Base-by-base conservation (phyloP, 2,888 invertebrate species). In the Minunthozetes semirufus region DNA sequence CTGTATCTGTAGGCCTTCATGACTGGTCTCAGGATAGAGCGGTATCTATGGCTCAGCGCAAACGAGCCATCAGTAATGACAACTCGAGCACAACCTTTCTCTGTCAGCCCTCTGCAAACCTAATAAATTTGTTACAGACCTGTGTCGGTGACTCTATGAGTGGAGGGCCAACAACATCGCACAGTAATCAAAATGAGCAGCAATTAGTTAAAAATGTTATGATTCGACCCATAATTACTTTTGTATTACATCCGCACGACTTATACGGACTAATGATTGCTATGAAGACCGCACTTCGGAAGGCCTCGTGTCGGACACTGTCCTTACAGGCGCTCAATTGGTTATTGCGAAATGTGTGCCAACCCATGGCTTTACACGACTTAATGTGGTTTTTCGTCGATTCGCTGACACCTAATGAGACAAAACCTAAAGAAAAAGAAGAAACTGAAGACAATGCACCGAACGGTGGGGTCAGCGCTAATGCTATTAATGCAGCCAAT, bases 341-440 rank as follows among this genome's bases (percentile, higher is more conserved):
- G 98, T 84, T 99, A 27, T 84, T 98, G 66, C 88, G 94, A 72
- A 93, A 91, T 73, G 92, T 94, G 0, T 94, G 94, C 0, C 94
- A 94, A 82, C 91, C 94, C 4, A 89, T 90, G 5, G 91, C 93
- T 81, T 87, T 98, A 25, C 96, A 97, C 80, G 97, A 98, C 84
- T 87, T 97, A 13, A 87, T 98, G 82, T 97, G 97, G 97, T 95
- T 94, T 91, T 94, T 96, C 82, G 92, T 94, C 27, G 89, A 90
- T 17, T 90, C 95, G 0, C 85, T 96, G 53, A 89, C 89, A 2
- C 87, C 88, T 0, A 75, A 79, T 68, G 71, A 74, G 8, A 25
- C 42, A 1, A 87, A 87, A 56, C 85, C 85, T 75, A 88, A 88
- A 76, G 87, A 80, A 22, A 80, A 80, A 53, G 81, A 80, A 42